A percentile compares a stretch with the other conserved stretches of the same genome.
Evolutionary conservation across 92 coral and sea anemone species (phyloP).

Genomic region (Metridium senile): DNA sequence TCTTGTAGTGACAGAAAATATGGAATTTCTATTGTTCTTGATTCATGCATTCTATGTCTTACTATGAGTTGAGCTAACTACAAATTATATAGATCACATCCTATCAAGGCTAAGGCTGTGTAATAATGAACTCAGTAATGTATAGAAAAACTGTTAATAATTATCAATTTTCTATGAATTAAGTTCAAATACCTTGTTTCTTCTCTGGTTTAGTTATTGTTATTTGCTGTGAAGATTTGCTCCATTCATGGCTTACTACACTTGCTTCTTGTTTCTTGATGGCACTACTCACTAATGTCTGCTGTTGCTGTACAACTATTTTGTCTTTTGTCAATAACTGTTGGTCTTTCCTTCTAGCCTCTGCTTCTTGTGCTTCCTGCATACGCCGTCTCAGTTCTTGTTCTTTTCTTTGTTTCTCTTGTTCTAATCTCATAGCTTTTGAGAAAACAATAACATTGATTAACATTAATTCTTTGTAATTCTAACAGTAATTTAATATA

Average conservation of each 20-base stretch:
- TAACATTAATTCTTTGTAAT: too few species aligned
- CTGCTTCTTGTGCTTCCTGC: conserved; percentile 81
- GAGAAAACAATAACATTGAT: too few species aligned
- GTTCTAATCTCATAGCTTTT: conserved; percentile 97
- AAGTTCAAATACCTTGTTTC: conserved; percentile 16
- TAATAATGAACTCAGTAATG: too few species aligned
- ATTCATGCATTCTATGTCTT: too few species aligned
- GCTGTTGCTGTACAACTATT: conserved; percentile 57
- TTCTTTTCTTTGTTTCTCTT: conserved; percentile 89
- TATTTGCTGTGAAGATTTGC: neutral
- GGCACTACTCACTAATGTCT: conserved; percentile 25
- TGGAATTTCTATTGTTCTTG: too few species aligned
- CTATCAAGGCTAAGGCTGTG: too few species aligned
- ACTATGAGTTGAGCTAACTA: too few species aligned
- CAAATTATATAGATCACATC: too few species aligned
- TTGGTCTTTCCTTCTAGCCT: conserved; percentile 67
- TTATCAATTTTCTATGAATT: too few species aligned
- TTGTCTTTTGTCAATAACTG: conserved; percentile 87
- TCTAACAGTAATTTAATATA: too few species aligned
- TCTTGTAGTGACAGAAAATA: too few species aligned
- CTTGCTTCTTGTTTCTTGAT: conserved; percentile 11
- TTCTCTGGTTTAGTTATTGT: conserved; percentile 5
- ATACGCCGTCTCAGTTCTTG: conserved; percentile 89
- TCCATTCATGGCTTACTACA: conserved; percentile 5
- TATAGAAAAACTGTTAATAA: too few species aligned